Base-by-base conservation (phyloP, 2,797 vertebrate genomes). In the Myotis myotis region DNA sequence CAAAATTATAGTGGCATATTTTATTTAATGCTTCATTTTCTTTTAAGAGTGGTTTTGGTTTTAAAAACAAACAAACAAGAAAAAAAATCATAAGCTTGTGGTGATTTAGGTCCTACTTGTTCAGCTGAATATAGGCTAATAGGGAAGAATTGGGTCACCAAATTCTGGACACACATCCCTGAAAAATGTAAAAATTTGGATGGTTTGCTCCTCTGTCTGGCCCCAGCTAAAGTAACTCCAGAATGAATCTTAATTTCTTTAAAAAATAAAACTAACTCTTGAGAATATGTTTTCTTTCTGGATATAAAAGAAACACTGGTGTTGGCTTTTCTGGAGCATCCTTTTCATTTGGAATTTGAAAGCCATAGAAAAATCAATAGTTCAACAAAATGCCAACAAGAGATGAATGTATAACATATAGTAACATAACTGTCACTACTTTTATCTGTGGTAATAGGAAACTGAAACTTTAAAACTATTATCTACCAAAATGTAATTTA, bases 21-120 rank as follows among this genome's bases (percentile, higher is more conserved):
- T 95, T 87, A 87, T 70, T 90, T 86, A 93, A 93, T 66, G 76
- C 85, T 20, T 22, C 51, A n/a, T 81, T 68, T 88, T 90, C 90
- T 86, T 89, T 8, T 47, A 93, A 89, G 79, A 83, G 47, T 92
- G 41, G 79, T 85, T 89, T 44, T 51, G 44, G 47, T 68, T 93
- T 62, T n/a, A 64, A 64, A 60, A 57, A 87, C 25, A 74, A 25
- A 57, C n/a, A 68, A 71, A 71, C 25, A n/a, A 76, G 71, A 64
- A 8, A 47, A 47, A 91, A 88, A 15, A 0, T 53, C 41, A 47
- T 47, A 93, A 72, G 66, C 11, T 16, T 87, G 57, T 87, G 57
- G 47, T 41, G n/a, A 66, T 22, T 94, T 70, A 44, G 30, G 72
- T 33, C 28, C 23, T 82, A 47, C 20, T 81, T 70, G 75, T 60